A percentile compares a stretch with the other conserved stretches of the same genome.
Conservation (phyloP, 2,113 vertebrate species). For the Scomber scombrus region DNA sequence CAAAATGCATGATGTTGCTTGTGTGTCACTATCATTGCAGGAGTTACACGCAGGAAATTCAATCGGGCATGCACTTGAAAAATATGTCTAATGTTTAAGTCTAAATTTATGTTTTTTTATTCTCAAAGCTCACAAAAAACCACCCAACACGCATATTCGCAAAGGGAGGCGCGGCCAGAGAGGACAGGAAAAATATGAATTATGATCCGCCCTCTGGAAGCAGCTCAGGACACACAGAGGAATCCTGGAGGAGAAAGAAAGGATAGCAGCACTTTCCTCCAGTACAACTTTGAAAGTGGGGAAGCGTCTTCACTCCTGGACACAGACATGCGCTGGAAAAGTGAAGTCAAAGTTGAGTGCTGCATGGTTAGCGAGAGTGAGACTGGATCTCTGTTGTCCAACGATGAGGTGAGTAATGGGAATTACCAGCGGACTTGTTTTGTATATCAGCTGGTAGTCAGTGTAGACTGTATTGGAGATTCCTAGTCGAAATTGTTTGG, state of each 20-base stretch:
- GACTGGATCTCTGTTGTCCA: slow-evolving; percentile 80
- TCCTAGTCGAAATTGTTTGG: slow-evolving; percentile 39
- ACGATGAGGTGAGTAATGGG: slow-evolving; percentile 86
- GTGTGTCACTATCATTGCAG: background rate
- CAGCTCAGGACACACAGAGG: slow-evolving; percentile 64
- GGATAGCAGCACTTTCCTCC: slow-evolving; percentile 46
- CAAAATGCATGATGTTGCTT: background rate
- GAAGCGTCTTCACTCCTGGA: slow-evolving; percentile 4
- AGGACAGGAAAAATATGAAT: slow-evolving; percentile 62
- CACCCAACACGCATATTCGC: slow-evolving; percentile 59
- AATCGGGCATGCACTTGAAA: background rate
- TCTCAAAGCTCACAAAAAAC: slow-evolving; percentile 3
- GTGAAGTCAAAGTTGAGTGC: slow-evolving; percentile 88
- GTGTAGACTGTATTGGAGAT: background rate
- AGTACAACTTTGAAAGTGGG: background rate
- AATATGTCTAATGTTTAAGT: background rate
- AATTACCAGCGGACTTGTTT: fast-evolving
- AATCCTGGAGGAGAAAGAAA: slow-evolving; percentile 29
- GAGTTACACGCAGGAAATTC: no score
- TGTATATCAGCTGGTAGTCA: slow-evolving; percentile 8
- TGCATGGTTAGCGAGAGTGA: slow-evolving; percentile 83
- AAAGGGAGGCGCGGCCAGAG: slow-evolving; percentile 87
- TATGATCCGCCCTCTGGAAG: slow-evolving; percentile 87
- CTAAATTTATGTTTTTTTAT: background rate
- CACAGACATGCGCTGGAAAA: slow-evolving; percentile 93